Conservation (phyloP, 1,140 invertebrate genomes). For the Diuraphis noxia region DNA sequence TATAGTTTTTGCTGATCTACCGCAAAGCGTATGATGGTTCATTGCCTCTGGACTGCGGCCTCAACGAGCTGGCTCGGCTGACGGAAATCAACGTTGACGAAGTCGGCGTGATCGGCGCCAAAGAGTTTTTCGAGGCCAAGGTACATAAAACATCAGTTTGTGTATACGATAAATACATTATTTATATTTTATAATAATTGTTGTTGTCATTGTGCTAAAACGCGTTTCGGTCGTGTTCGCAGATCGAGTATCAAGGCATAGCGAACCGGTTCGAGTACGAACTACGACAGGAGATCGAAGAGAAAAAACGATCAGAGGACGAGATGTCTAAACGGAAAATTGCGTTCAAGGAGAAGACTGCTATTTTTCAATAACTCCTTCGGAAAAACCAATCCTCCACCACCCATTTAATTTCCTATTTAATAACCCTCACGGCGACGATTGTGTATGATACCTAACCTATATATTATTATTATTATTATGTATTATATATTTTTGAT, state of each 20-base stretch:
- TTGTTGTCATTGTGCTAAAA: background rate
- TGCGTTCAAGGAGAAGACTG: conserved; percentile 81
- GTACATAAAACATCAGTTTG: conserved; percentile 60
- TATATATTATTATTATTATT: background rate
- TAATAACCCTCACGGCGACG: background rate
- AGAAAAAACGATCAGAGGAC: conserved; percentile 76
- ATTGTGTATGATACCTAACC: conserved; percentile 10
- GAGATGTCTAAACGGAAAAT: conserved; percentile 74
- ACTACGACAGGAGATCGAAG: conserved; percentile 84
- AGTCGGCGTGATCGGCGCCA: conserved; percentile 85
- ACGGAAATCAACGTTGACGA: conserved; percentile 87
- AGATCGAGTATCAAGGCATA: conserved; percentile 78
- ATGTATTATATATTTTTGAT: background rate
- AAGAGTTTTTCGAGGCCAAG: conserved; percentile 90
- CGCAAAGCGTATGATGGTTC: conserved; percentile 84
- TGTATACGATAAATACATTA: background rate
- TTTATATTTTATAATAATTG: background rate
- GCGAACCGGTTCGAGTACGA: conserved; percentile 74
- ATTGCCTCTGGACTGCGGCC: conserved; percentile 76
- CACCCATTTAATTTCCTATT: background rate
- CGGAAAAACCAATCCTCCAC: background rate
- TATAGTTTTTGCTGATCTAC: conserved; percentile 81
- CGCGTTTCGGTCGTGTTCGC: conserved; percentile 55
- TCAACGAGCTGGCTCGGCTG: conserved; percentile 78
- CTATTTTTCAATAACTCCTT: conserved; percentile 66